A percentile compares a stretch with the other conserved stretches of the same genome.
Evolutionary conservation across 2,797 vertebrate species (phyloP).

Genomic region (Acestrorhynchus altus): DNA sequence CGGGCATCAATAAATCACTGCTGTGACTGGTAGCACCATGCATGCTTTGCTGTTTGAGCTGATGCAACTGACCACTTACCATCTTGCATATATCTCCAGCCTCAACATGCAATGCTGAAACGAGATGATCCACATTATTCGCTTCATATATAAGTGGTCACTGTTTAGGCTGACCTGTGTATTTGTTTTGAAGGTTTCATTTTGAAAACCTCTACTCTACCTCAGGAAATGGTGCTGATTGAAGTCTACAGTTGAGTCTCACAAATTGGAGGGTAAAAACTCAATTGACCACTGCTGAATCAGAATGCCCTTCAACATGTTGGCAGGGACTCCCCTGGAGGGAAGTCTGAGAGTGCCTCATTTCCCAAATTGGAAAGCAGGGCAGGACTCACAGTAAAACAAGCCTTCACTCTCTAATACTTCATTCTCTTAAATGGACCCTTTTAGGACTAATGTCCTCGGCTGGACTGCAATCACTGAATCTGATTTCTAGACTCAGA

Average conservation of each 20-base stretch:
- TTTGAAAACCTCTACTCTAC: background rate
- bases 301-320: background rate
- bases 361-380: background rate
- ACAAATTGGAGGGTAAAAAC: no score
- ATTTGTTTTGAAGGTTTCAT: no score
- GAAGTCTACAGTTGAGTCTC: background rate
- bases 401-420: slow-evolving; percentile 35
- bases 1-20: no score
- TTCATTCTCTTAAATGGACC: slow-evolving; percentile 32
- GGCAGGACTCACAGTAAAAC: slow-evolving; percentile 29
- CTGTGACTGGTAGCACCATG: no score
- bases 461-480: slow-evolving; percentile 23
- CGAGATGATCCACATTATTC: no score
- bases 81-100: no score
- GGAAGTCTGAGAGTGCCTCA: background rate
- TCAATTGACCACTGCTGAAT: background rate
- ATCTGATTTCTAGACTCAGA: no score
- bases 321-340: background rate
- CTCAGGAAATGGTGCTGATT: background rate
- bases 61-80: no score
- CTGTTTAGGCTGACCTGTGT: no score
- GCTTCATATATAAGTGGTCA: no score
- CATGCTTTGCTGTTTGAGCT: no score
- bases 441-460: slow-evolving; percentile 35
- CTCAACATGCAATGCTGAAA: no score